Percentiles rank a stretch among this genome's conserved stretches.
Conservation (phyloP, 2,888 invertebrate species). For the Cremastobaeus sp. region DNA sequence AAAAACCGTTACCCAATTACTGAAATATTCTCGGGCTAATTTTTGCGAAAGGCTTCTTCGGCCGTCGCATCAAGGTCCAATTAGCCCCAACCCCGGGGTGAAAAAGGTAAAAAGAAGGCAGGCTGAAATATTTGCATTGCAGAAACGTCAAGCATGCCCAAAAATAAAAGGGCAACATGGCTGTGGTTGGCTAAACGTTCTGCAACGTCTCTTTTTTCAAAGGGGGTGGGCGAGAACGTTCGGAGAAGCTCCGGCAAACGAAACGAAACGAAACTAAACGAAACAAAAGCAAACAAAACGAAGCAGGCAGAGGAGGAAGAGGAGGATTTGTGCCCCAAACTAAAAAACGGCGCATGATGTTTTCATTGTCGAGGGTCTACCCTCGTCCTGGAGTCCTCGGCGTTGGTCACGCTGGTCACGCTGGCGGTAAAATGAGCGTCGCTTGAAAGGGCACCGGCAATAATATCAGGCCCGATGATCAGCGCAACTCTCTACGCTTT, state of each 20-base stretch:
- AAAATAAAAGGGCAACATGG: constrained; percentile 36
- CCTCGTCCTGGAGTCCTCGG: constrained; percentile 42
- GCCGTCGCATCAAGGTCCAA: constrained; percentile 14
- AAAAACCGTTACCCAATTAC: constrained; percentile 40
- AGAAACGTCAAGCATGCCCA: constrained; percentile 34
- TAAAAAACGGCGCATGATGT: constrained; percentile 60
- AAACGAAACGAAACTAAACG: constrained; percentile 28
- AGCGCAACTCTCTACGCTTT: not conserved
- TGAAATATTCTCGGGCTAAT: constrained; percentile 17
- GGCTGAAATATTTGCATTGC: constrained; percentile 42
- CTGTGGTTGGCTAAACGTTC: constrained; percentile 19
- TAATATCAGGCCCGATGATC: constrained; percentile 58
- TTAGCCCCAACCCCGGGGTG: constrained; percentile 26
- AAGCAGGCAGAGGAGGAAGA: constrained; percentile 3
- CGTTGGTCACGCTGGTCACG: no score
- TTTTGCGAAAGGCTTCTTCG: constrained; percentile 28
- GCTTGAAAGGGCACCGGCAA: constrained; percentile 60
- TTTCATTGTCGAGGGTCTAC: constrained; percentile 58
- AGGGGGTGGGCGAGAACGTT: constrained; percentile 15
- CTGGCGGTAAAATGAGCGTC: constrained; percentile 51
- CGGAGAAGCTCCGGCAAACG: constrained; percentile 15
- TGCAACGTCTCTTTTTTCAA: constrained; percentile 50
- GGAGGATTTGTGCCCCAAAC: constrained; percentile 32
- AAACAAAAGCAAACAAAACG: constrained; percentile 32
- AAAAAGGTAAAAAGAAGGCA: constrained; percentile 30